Evolutionary conservation across 2,888 invertebrate species (phyloP), one percentile per base, ranked within the genome.

Genomic region (Aspidiotus destructor): DNA sequence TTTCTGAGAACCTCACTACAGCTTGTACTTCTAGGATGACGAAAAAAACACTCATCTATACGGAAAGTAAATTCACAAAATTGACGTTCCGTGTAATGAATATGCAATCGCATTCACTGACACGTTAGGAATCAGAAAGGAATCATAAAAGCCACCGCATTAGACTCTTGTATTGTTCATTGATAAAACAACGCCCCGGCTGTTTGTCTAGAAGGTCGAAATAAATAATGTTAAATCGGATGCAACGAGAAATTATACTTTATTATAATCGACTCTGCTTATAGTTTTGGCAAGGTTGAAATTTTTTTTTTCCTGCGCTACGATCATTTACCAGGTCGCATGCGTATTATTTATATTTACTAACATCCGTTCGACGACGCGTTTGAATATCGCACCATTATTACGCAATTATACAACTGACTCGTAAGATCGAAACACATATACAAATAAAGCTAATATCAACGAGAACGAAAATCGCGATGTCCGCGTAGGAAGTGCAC

Each of bases 211-310:
- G 48, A 48, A 48, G 48, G 48, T 13, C 48, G 48, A 48, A 48
- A n/a, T 48, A 13, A n/a, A 13, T n/a, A 11, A 48, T n/a, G 11
- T 11, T n/a, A 48, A 48, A n/a, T 48, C 48, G 48, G 48, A 48
- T 48, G 48, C 48, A 48, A 48, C 48, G 48, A 13, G 48, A 48
- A 48, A 48, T 11, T 13, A 48, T 48, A 11, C 10, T 13, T 11
- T 13, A 48, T n/a, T n/a, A n/a, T 13, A 48, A 48, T 48, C 10
- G 11, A 48, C n/a, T 48, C 48, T 28, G 28, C 28, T 28, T 28
- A 28, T 48, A n/a, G 48, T 48, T 48, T 48, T 48, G 48, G 48
- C 48, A 48, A 48, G 48, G 48, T 48, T 48, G 48, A 48, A 48
- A 11, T 13, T 28, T 28, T 28, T 28, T 28, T 28, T 28, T 28